Conservation (phyloP, 2,797 vertebrate genomes). For the Petrocephalus sullivani region DNA sequence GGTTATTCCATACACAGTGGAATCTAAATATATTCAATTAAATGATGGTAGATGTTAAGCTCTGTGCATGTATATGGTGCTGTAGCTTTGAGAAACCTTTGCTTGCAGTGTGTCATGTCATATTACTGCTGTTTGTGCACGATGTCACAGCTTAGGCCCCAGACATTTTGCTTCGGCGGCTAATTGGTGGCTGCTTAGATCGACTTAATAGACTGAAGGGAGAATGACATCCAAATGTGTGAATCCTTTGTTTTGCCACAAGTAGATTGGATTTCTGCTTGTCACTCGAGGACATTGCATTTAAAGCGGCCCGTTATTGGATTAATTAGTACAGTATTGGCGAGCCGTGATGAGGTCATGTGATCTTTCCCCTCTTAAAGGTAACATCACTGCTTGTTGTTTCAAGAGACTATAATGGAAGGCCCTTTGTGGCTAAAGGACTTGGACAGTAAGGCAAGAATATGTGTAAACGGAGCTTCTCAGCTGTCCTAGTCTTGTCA, state of each 20-base stretch:
- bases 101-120: constrained; percentile 26
- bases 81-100: not conserved
- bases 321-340: constrained; percentile 42
- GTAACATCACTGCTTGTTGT: constrained; percentile 28
- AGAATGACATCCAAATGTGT: constrained; percentile 36
- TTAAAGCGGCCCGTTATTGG: constrained; percentile 32
- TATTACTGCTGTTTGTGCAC: constrained; percentile 31
- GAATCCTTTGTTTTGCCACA: constrained; percentile 36
- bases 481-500: constrained; percentile 6
- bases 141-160: constrained; percentile 28
- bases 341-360: constrained; percentile 31
- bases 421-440: constrained; percentile 25
- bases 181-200: constrained; percentile 44
- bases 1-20: not conserved
- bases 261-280: constrained; percentile 9
- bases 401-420: constrained; percentile 20
- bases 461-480: constrained; percentile 14
- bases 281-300: constrained; percentile 27
- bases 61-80: not conserved
- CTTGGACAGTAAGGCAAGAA: constrained; percentile 24
- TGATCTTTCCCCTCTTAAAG: constrained; percentile 17
- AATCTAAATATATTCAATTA: not conserved
- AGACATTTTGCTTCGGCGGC: constrained; percentile 32
- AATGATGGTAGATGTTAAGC: not conserved
- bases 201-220: constrained; percentile 41